Evolutionary conservation across 2,888 invertebrate genomes (phyloP), one percentile per base, ranked within the genome.

Genomic region (Phaonia tiefii): DNA sequence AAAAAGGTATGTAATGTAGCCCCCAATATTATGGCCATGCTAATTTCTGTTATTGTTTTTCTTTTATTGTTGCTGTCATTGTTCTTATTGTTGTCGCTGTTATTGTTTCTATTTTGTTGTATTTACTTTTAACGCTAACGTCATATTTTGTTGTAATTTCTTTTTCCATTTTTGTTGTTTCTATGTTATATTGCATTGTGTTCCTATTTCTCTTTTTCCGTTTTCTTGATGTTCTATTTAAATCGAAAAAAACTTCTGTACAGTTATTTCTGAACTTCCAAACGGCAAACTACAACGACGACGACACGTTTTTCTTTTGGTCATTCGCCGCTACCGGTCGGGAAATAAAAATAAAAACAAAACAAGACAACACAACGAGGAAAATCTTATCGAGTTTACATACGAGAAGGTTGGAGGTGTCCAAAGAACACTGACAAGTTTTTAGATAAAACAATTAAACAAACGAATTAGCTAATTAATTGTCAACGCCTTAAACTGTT

Each of bases 191-290:
- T 17, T 51, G 25, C 31, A 31, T 31, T 56, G 63, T 51, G 60
- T 80, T 63, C 67, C 78, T 69, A 3, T 31, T 31, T 31, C 71
- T 75, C 58, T 46, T 42, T 77, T 49, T 70, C 39, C 42, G 42
- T 66, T 72, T 77, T 58, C 67, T 69, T 81, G 8, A 37, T 42
- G 78, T 72, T 81, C 78, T 81, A 78, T 78, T 81, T 81, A 75
- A 72, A 72, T 71, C 42, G 37, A 56, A 56, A 56, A 56, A 39
- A 17, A 39, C 63, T 42, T 56, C 78, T 78, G 72, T 81, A 81
- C 81, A 81, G 81, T 81, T 81, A 81, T 72, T 78, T 81, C 69
- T 72, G 49, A 65, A 74, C 80, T 75, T 81, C 67, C 71, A 72
- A 63, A 67, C 69, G 75, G 71, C 65, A 67, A 60, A 67, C 60